Evolutionary conservation across 2,113 vertebrate genomes (phyloP).

Genomic region (Micromys minutus): DNA sequence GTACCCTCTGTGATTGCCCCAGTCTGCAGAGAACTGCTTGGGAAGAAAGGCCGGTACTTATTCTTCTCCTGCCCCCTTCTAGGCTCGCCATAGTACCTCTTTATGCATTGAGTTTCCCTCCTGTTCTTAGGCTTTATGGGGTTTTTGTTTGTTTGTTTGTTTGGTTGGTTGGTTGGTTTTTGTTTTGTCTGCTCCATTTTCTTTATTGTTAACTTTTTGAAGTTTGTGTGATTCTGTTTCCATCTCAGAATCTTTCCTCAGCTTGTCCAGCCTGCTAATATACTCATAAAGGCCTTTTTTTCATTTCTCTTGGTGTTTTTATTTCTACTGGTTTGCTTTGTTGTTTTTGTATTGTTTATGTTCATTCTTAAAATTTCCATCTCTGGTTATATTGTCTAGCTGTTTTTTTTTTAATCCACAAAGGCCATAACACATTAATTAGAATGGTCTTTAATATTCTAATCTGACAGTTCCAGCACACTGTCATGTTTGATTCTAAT

Average conservation of each 20-base stretch:
- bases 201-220: neutral
- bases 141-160: neutral
- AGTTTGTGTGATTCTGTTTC: neutral
- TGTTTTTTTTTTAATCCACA: neutral
- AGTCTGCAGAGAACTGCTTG: neutral
- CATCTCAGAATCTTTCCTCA: neutral
- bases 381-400: neutral
- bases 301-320: neutral
- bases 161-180: neutral
- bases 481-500: neutral
- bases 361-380: neutral
- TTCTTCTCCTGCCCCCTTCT: neutral
- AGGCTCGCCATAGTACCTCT: neutral
- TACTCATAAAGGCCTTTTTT: neutral
- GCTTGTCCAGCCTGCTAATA: neutral
- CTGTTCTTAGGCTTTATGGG: neutral
- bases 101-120: neutral
- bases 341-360: neutral
- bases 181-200: neutral
- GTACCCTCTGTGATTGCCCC: neutral
- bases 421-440: neutral
- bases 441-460: neutral
- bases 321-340: neutral
- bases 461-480: neutral
- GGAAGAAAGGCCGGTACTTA: neutral